These are phyloP conservation scores for Vesta saturnalis DNA, from an alignment of 2,888 invertebrate species.

Conservation along the genomic window DNA sequence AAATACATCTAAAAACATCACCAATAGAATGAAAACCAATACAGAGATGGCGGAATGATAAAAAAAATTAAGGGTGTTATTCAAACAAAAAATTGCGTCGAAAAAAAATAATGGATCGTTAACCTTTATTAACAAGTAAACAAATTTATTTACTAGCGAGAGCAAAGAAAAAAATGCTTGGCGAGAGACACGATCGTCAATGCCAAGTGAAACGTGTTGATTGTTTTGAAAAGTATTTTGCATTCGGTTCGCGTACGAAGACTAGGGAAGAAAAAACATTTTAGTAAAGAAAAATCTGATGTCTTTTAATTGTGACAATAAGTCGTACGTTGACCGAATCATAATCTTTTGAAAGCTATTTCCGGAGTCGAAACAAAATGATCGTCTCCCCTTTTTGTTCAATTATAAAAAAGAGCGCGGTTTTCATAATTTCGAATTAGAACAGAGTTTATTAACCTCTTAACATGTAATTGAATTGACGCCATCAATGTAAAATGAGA, in stretches of 20 bases:
- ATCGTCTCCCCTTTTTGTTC: not conserved
- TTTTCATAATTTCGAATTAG: constrained; percentile 28
- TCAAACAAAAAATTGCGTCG: not conserved
- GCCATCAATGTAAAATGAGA: constrained; percentile 35
- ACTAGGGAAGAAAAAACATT: not conserved
- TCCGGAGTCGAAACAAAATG: constrained; percentile 15
- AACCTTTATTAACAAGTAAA: not conserved
- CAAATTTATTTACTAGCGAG: not conserved
- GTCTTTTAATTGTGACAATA: constrained; percentile 27
- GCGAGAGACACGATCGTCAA: not conserved
- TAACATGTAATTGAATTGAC: constrained; percentile 38
- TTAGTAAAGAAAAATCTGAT: constrained; percentile 1
- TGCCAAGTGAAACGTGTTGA: not conserved
- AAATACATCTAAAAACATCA: no score
- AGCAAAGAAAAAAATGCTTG: not conserved
- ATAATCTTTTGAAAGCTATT: constrained; percentile 28
- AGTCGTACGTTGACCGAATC: constrained; percentile 29
- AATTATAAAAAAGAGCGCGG: not conserved
- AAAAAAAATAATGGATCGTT: not conserved
- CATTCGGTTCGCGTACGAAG: no score
- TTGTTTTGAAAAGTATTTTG: not conserved
- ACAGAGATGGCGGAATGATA: no score
- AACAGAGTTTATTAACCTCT: constrained; percentile 37
- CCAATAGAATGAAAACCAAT: no score
- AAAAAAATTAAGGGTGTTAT: not conserved